A percentile compares a stretch with the other conserved stretches of the same genome.
phyloP scores from a whole-genome alignment of 2,113 vertebrate species.

The Ellobius talpinus region DNA sequence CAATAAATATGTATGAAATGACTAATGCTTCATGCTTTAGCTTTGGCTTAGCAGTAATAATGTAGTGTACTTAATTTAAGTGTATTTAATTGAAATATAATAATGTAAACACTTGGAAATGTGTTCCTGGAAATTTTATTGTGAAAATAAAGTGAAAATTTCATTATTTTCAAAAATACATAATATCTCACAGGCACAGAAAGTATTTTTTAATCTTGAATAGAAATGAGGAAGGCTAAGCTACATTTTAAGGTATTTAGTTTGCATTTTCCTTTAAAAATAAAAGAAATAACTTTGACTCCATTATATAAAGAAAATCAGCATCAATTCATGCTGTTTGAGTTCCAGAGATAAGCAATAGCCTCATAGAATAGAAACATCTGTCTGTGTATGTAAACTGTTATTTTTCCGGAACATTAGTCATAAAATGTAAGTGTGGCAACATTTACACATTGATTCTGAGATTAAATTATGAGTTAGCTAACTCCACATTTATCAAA shows the following conservation, averaged over 20 bases:
- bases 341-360: not conserved
- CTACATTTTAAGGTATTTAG: not conserved
- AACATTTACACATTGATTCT: not conserved
- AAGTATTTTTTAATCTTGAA: not conserved
- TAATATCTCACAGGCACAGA: not conserved
- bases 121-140: not conserved
- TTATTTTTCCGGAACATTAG: not conserved
- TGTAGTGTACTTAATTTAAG: slow-evolving; percentile 12
- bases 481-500: not conserved
- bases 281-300: not conserved
- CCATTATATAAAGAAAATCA: not conserved
- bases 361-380: not conserved
- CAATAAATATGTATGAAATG: not conserved
- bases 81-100: not conserved
- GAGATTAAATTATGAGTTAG: not conserved
- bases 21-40: not conserved
- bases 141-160: not conserved
- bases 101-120: not conserved
- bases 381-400: not conserved
- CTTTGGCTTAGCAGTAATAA: not conserved
- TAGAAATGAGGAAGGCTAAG: not conserved
- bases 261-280: not conserved
- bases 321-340: not conserved
- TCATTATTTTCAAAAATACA: not conserved
- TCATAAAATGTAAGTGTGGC: not conserved